A percentile compares a stretch with the other conserved stretches of the same genome.
Conservation (phyloP, 2,888 invertebrate species). For the Drosophila bunnanda region DNA sequence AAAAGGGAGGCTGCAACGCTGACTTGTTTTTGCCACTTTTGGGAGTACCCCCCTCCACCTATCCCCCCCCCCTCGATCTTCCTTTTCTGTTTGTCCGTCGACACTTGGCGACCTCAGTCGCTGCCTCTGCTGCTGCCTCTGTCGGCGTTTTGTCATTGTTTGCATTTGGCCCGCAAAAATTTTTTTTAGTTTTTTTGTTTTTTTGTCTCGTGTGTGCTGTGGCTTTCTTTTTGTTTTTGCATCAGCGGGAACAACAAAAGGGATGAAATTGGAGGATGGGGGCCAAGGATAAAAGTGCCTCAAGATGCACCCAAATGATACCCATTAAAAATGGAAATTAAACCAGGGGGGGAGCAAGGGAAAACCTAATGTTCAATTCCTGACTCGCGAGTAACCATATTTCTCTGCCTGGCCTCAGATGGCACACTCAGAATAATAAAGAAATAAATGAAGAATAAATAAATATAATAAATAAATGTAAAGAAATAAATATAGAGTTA, state of each 20-base stretch:
- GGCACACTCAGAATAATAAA: neutral
- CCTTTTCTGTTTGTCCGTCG: constrained; percentile 43
- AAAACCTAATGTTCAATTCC: too few relatives aligned
- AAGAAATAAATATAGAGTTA: too few relatives aligned
- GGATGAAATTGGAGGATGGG: neutral
- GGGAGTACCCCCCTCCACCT: constrained; percentile 14
- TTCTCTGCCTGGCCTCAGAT: neutral
- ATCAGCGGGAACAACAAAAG: constrained; percentile 12
- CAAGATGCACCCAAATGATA: constrained; percentile 6
- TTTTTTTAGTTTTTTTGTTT: constrained; percentile 43
- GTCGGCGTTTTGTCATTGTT: constrained; percentile 78
- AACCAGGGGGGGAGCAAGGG: too few relatives aligned
- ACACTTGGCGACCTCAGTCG: constrained; percentile 56
- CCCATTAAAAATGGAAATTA: constrained; percentile 12
- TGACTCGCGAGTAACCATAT: too few relatives aligned
- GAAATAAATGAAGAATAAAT: too few relatives aligned
- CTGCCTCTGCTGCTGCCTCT: constrained; percentile 48
- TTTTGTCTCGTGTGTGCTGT: constrained; percentile 11
- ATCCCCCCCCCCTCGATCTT: constrained; percentile 7
- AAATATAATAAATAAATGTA: too few relatives aligned
- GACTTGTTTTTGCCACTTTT: constrained; percentile 78
- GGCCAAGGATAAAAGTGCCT: constrained; percentile 1
- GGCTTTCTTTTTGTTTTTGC: constrained; percentile 33
- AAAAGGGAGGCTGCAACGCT: constrained; percentile 22
- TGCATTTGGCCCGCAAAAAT: constrained; percentile 76